Evolutionary conservation across 1,140 invertebrate species (phyloP).

Genomic region (Dinoponera quadriceps): DNA sequence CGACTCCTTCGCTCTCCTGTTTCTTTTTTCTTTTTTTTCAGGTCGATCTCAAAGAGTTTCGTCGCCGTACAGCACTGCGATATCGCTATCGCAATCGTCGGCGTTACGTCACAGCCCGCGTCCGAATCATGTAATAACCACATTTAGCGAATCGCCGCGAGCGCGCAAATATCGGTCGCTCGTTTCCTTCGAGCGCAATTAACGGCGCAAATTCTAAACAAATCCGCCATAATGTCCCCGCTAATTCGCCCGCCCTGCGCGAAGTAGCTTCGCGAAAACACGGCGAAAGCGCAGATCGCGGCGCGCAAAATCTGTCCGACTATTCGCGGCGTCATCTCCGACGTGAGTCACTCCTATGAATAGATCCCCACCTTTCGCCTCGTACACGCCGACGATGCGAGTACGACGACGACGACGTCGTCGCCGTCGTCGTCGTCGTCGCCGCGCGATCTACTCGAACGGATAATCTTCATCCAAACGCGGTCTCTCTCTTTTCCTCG

Average conservation of each 20-base stretch:
- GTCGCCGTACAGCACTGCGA: not conserved
- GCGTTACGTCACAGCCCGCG: conserved; percentile 10
- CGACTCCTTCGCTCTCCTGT: too few species aligned
- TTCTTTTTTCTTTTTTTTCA: not conserved
- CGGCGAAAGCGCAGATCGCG: conserved; percentile 69
- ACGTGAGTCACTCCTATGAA: conserved; percentile 80
- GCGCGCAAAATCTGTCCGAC: conserved; percentile 80
- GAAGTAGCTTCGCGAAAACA: conserved; percentile 28
- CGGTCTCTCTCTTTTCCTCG: conserved; percentile 27
- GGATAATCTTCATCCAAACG: conserved; percentile 7
- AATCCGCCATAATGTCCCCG: conserved; percentile 16
- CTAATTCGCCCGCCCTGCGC: conserved; percentile 15
- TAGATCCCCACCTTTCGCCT: conserved; percentile 77
- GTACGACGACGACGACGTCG: conserved; percentile 28
- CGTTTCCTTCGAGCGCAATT: conserved; percentile 22
- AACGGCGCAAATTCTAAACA: conserved; percentile 10
- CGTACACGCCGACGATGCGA: conserved; percentile 52
- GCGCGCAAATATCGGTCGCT: not conserved
- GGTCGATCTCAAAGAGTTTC: conserved; percentile 19
- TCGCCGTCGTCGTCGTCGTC: conserved; percentile 25
- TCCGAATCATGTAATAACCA: conserved; percentile 20
- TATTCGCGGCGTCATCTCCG: conserved; percentile 80
- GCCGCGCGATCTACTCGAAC: conserved; percentile 34
- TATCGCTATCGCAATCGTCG: conserved; percentile 42
- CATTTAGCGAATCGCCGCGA: conserved; percentile 10